These are phyloP conservation scores for Epistrophe eligans DNA, from an alignment of 2,888 invertebrate genomes.

Conservation along the genomic window DNA sequence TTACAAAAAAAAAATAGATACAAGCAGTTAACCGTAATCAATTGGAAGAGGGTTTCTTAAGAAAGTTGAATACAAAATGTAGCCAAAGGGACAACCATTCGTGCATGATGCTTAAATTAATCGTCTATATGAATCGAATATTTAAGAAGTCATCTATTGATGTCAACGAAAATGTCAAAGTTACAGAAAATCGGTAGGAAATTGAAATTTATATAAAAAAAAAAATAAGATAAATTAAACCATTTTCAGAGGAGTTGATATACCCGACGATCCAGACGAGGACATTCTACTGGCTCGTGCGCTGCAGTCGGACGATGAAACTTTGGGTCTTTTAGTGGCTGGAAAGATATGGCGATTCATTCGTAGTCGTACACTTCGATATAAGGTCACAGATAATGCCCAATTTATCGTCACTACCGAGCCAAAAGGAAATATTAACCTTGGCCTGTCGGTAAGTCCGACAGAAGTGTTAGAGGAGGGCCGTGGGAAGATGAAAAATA, in stretches of 20 bases:
- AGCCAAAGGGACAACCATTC: slow-evolving; percentile 91
- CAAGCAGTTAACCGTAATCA: slow-evolving; percentile 82
- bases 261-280: slow-evolving; percentile 85
- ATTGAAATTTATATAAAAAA: not conserved
- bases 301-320: slow-evolving; percentile 86
- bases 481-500: slow-evolving; percentile 89
- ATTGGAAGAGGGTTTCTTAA: slow-evolving; percentile 89
- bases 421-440: slow-evolving; percentile 86
- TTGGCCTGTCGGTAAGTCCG: slow-evolving; percentile 88
- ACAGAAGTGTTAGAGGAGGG: slow-evolving; percentile 87
- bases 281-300: slow-evolving; percentile 85
- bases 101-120: slow-evolving; percentile 92
- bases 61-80: slow-evolving; percentile 91
- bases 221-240: not conserved
- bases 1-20: slow-evolving; percentile 81
- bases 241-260: slow-evolving; percentile 79
- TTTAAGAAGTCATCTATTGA: slow-evolving; percentile 92
- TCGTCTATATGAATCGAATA: slow-evolving; percentile 92
- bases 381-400: slow-evolving; percentile 91
- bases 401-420: slow-evolving; percentile 90
- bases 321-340: slow-evolving; percentile 87
- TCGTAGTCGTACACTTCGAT: slow-evolving; percentile 90
- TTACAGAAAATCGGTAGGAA: slow-evolving; percentile 88
- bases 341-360: slow-evolving; percentile 91
- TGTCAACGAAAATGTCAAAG: slow-evolving; percentile 90